phyloP scores from a whole-genome alignment of 2,113 vertebrate genomes.

The Oreochromis niloticus region DNA sequence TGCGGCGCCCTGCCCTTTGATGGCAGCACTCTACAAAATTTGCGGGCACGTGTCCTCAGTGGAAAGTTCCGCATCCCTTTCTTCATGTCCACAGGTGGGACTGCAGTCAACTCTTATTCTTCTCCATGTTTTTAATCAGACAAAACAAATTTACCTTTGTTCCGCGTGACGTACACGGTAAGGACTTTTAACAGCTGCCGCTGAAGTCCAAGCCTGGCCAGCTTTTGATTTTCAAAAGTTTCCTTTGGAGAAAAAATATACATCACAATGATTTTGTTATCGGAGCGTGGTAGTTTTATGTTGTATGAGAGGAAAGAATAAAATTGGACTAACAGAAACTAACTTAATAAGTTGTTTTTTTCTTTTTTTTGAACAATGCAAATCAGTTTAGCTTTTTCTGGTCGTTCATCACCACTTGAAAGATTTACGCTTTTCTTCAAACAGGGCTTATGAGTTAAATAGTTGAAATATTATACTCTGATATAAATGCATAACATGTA shows the following conservation, averaged over 20 bases:
- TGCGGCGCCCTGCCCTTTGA: slow-evolving; percentile 96
- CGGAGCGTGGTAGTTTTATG: neutral
- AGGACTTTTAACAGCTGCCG: neutral
- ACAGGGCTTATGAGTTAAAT: neutral
- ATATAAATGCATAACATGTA: neutral
- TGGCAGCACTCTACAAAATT: slow-evolving; percentile 96
- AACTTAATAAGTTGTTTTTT: neutral
- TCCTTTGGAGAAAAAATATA: neutral
- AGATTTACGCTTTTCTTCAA: neutral
- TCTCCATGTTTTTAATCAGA: neutral
- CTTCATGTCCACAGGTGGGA: slow-evolving; percentile 98
- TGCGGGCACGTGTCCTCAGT: slow-evolving; percentile 92
- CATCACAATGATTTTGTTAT: neutral
- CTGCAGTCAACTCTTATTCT: neutral
- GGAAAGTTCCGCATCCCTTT: slow-evolving; percentile 98
- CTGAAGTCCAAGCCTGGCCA: neutral
- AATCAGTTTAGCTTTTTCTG: neutral
- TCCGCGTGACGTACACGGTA: neutral
- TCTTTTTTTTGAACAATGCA: neutral
- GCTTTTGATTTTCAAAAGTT: neutral
- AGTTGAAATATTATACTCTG: neutral
- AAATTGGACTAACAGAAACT: neutral
- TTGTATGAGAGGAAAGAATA: neutral
- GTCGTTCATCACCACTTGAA: neutral
- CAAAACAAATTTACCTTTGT: neutral